phyloP scores from a whole-genome alignment of 2,113 vertebrate species.

The Ciconia maguari region DNA sequence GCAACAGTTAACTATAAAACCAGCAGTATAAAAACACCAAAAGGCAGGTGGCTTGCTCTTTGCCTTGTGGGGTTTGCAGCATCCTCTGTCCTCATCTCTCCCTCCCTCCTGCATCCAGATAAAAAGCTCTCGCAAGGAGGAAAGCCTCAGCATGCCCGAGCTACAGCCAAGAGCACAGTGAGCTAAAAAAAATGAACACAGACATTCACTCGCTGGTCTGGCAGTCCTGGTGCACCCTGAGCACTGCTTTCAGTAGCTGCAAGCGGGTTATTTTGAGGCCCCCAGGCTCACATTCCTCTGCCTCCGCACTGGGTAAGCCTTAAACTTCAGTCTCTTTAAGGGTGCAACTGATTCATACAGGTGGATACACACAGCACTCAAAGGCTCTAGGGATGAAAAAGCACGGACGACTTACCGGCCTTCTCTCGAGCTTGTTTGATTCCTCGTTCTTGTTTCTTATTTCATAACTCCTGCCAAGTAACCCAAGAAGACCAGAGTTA shows the following conservation, averaged over 20 bases:
- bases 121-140: not conserved
- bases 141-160: not conserved
- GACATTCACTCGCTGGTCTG: not conserved
- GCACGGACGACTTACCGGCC: not conserved
- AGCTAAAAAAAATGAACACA: not conserved
- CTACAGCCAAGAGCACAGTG: not conserved
- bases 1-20: not conserved
- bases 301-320: not conserved
- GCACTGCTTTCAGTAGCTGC: not conserved
- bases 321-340: not conserved
- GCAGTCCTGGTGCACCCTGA: not conserved
- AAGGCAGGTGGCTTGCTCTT: not conserved
- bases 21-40: not conserved
- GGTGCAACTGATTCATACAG: fast-evolving
- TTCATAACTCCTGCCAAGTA: not conserved
- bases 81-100: not conserved
- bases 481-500: not conserved
- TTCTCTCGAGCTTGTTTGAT: not conserved
- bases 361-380: not conserved
- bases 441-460: not conserved
- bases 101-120: not conserved
- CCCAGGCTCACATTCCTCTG: not conserved
- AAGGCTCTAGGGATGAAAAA: not conserved
- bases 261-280: not conserved
- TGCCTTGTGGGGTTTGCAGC: fast-evolving